Base-by-base conservation (phyloP, 2,888 invertebrate species). In the Spisula subtruncata region DNA sequence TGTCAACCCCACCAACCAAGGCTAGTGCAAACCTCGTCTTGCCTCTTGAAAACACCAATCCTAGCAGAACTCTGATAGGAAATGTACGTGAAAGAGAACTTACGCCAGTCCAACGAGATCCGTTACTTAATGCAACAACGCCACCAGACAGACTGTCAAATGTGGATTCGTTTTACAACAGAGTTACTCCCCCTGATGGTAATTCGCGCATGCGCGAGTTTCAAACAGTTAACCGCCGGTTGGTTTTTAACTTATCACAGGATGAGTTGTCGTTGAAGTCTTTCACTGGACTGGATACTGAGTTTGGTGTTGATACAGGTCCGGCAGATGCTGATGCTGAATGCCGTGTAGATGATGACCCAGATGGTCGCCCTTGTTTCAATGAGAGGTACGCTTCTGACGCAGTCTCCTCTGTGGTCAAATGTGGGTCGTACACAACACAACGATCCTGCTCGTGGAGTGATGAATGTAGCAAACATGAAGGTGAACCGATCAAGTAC, bases 381-480 rank as follows among this genome's bases (percentile, higher is more conserved):
- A 25, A 25, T 12, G 2, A 25, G 8, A 10, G 10, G 8, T 25
- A 10, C 10, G n/a, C 60, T 12, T 66, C 60, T 10, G 60, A 66
- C 25, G 5, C 60, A 2, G 60, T 66, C 12, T 25, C n/a, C 5
- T 25, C n/a, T 66, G 25, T 25, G 20, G 60, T 8, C 20, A 1
- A 60, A 18, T 6, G n/a, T 4, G 18, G 60, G 0, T 6, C 60
- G 0, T 25, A 12, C n/a, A 66, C 25, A 25, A 60, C 60, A 16
- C 71, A 83, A 25, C 29, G 84, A 48, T 48, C 29, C 20, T 16
- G 1, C 48, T 84, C 84, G 10, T 84, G n/a, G 12, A 29, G 29
- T 51, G 84, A 84, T 51, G 48, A 32, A 48, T 84, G 84, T 75
- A n/a, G 75, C 8, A 75, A 29, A n/a, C 84, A 84, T 25, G 46